Conservation (phyloP, 1,140 invertebrate genomes). For the Scaptomyza pallida region DNA sequence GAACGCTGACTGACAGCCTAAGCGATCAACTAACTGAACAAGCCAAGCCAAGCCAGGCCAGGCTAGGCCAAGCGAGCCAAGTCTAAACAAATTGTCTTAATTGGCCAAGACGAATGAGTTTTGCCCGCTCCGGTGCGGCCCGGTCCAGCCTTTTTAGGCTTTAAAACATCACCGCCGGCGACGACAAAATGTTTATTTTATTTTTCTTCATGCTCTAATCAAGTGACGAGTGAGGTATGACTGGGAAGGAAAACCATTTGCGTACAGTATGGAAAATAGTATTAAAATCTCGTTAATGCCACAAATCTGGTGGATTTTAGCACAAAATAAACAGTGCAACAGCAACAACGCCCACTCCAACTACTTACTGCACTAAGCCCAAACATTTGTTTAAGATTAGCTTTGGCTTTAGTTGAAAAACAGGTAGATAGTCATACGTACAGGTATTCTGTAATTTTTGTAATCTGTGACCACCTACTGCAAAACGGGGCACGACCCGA, state of each 20-base stretch:
- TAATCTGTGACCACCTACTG: conserved; percentile 48
- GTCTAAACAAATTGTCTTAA: conserved; percentile 65
- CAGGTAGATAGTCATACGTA: conserved; percentile 28
- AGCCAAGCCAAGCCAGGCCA: conserved; percentile 9
- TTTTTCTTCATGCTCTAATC: conserved; percentile 45
- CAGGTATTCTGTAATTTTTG: conserved; percentile 10
- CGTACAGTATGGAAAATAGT: conserved; percentile 28
- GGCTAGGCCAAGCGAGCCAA: conserved; percentile 29
- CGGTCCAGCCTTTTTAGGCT: conserved; percentile 45
- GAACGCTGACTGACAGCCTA: conserved; percentile 36
- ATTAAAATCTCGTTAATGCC: conserved; percentile 62
- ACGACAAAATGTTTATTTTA: conserved; percentile 36
- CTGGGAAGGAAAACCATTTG: too few relatives aligned
- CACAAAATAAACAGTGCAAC: conserved; percentile 51
- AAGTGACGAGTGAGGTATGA: too few relatives aligned
- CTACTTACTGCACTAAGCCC: conserved; percentile 27
- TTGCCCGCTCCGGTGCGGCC: too few relatives aligned
- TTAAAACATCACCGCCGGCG: conserved; percentile 23
- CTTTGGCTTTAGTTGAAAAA: conserved; percentile 28
- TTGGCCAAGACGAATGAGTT: conserved; percentile 62
- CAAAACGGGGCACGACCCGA: not conserved
- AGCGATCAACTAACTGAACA: conserved; percentile 9
- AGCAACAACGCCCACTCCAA: conserved; percentile 29
- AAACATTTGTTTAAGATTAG: conserved; percentile 53
- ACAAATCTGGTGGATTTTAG: conserved; percentile 54